Base-by-base conservation (phyloP, 2,113 vertebrate genomes). In the Megaleporinus macrocephalus region DNA sequence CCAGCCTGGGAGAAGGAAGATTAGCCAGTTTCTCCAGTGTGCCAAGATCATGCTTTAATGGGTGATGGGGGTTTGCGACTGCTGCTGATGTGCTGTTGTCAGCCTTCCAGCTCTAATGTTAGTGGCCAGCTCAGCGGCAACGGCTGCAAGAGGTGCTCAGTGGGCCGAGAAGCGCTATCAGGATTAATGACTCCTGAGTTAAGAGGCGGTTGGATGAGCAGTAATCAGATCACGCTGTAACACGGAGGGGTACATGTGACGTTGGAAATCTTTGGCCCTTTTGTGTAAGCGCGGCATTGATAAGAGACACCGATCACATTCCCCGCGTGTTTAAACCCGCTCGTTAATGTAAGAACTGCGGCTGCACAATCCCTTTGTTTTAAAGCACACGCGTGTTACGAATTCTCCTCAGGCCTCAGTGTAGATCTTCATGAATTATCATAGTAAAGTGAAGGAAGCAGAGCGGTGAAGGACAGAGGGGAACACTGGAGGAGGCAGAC, bases 211-310 rank as follows among this genome's bases (percentile, higher is more conserved):
- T 68, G 47, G 59, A 79, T 55, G n/a, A 44, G 53, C 66, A 70
- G 15, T 66, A 66, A 78, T 78, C 47, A 78, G 75, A n/a, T 77
- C 61, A 33, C 4, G 36, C 33, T 69, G 29, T 29, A 70, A 27
- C 70, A 13, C 33, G 16, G 61, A 44, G 14, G 51, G 15, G 59
- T 76, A 44, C 18, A 16, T 41, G 22, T 18, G 16, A 0, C 14
- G 55, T 57, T 14, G 30, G 16, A 74, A 30, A 36, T n/a, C 11
- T 55, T 13, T 24, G 33, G 7, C 59, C n/a, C 22, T 16, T 76
- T 76, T 76, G 36, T 68, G 5, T 47, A 22, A 51, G 22, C 41
- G 12, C 14, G 24, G 49, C 24, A 24, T 41, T 66, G 47, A 78
- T n/a, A 53, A 51, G 41, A 77, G 26, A 68, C 76, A 12, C 66